Conservation (phyloP, 2,888 invertebrate species). For the Drosophila quinaria region DNA sequence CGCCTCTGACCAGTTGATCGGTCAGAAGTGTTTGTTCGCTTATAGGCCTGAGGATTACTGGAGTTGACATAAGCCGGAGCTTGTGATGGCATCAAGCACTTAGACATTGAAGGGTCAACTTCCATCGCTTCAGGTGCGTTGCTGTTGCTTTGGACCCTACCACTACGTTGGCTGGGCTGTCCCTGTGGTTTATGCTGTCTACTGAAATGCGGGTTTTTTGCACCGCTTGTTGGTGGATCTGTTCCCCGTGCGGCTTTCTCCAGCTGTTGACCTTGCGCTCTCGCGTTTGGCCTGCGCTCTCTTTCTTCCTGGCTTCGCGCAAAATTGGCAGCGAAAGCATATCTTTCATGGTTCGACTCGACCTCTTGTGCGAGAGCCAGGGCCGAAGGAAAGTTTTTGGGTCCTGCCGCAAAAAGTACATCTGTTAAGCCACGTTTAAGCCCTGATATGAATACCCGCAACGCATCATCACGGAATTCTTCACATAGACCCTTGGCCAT, state of each 20-base stretch:
- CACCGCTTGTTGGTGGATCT: background rate
- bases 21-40: background rate
- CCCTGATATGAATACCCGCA: constrained; percentile 26
- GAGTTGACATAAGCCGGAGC: background rate
- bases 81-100: background rate
- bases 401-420: constrained; percentile 23
- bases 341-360: constrained; percentile 18
- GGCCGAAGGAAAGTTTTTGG: constrained; percentile 18
- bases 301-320: background rate
- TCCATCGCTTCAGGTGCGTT: background rate
- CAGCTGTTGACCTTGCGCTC: background rate
- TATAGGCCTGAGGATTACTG: background rate
- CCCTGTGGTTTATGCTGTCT: background rate
- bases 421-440: constrained; percentile 21
- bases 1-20: background rate
- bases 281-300: constrained; percentile 1
- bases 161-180: no score
- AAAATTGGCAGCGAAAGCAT: background rate
- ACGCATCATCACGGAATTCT: constrained; percentile 28
- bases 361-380: constrained; percentile 20
- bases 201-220: constrained; percentile 1
- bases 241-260: background rate
- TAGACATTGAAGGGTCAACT: background rate
- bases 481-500: constrained; percentile 7
- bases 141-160: background rate